Evolutionary conservation across 2,113 vertebrate genomes (phyloP), one percentile per base, ranked within the genome.

Genomic region (Ailurus styani): DNA sequence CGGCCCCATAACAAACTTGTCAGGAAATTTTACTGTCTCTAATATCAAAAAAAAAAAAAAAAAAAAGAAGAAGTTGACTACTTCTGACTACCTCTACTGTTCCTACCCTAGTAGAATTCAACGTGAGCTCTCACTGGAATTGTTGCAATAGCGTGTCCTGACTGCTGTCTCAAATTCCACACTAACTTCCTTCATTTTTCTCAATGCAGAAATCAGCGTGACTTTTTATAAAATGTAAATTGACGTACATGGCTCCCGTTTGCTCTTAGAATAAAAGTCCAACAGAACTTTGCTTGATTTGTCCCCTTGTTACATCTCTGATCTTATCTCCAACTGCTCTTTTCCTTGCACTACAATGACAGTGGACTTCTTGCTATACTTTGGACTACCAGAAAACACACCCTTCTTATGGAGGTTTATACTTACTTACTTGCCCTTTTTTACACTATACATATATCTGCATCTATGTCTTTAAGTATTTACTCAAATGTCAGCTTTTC

Each of bases 21-120:
- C 15, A 60, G 20, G 9, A 52, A 66, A 52, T n/a, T 78, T 87
- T 83, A 21, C 10, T 55, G 1, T 81, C 34, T 81, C 12, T 50
- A 50, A 62, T 47, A 18, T 85, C 29, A 82, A 89, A 95, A n/a
- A 72, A 72, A 40, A 72, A 29, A 77, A 29, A 62, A 60, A 52
- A 23, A 55, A 54, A 5, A 54, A 54, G 2, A 73, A 66, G 7
- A 84, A 75, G 14, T 42, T 95, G 34, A 52, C 20, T 5, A 47
- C 10, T 37, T 79, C 8, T n/a, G 0, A 21, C 18, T 42, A 27
- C 23, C 3, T 29, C 9, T 54, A 14, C 12, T 18, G 3, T 75
- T 34, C 18, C 47, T 25, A 21, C 10, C 70, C 40, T 20, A 11
- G 42, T 2, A 83, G 7, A 77, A 21, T 8, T 37, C 20, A 55